Evolutionary conservation across 2,888 invertebrate species (phyloP).

Genomic region (Dimorphilus gyrociliatus): DNA sequence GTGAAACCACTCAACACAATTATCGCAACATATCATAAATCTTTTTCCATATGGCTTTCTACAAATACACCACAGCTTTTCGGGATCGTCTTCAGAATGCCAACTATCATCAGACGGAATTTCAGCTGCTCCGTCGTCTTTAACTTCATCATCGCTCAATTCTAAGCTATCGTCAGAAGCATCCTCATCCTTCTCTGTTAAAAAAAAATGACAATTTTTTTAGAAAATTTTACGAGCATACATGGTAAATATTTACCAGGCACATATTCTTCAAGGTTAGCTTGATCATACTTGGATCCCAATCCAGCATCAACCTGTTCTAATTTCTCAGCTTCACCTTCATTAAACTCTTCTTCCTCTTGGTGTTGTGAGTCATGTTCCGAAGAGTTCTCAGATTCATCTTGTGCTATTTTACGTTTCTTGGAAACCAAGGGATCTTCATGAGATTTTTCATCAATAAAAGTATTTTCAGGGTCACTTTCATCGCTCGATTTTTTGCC

Average conservation of each 20-base stretch:
- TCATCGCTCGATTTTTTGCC: too few species aligned
- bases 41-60: constrained; percentile 76
- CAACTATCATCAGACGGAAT: constrained; percentile 26
- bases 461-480: too few species aligned
- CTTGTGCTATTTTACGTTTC: too few species aligned
- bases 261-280: not conserved
- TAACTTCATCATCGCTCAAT: not conserved
- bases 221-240: constrained; percentile 9
- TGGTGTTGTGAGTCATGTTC: too few species aligned
- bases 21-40: constrained; percentile 93
- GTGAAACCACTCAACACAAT: constrained; percentile 91
- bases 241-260: not conserved
- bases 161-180: not conserved
- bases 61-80: constrained; percentile 85
- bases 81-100: constrained; percentile 64
- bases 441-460: too few species aligned
- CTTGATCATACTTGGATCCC: constrained; percentile 2
- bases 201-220: constrained; percentile 9
- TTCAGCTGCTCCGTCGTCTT: not conserved
- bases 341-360: constrained; percentile 3
- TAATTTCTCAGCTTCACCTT: constrained; percentile 4
- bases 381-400: too few species aligned
- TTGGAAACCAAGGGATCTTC: too few species aligned
- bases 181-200: constrained; percentile 4
- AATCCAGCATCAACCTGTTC: constrained; percentile 3